Evolutionary conservation across 2,113 vertebrate species (phyloP), one percentile per base, ranked within the genome.

Genomic region (Mugil cephalus): DNA sequence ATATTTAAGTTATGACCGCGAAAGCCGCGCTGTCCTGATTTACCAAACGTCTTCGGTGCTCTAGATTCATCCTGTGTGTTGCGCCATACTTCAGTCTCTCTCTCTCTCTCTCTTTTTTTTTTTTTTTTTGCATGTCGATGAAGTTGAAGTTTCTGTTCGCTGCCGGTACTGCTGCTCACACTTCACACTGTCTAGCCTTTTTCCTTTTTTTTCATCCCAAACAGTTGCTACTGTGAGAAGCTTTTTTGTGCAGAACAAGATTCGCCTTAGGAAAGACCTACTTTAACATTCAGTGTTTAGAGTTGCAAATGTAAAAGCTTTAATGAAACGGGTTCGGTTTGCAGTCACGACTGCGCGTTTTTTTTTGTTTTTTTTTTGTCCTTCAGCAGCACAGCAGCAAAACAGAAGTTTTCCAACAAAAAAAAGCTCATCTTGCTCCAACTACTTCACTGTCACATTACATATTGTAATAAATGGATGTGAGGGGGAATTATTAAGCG

Each of bases 211-310:
- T 30, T 66, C 11, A 46, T 50, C 50, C 36, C 18, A 64, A 66
- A 67, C 52, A 72, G 53, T 74, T 74, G 55, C 61, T 15, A 45
- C 46, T 68, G 72, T 18, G 61, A 69, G 77, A 72, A 64, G 59
- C 46, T 50, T 81, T 54, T 79, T 52, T 64, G 67, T 56, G 48
- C 7, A 8, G 56, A 43, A 73, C 71, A 83, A 72, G 72, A 77
- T 90, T 86, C 73, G 79, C 74, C 78, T 77, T 46, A 77, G 82
- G 84, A 83, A 78, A 86, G 56, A 83, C 73, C 77, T 85, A 80
- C 74, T 86, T n/a, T 86, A 83, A 71, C 70, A 85, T 87, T 82
- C 82, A 50, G 76, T 79, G 67, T 87, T 84, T 80, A 65, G 52
- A 84, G 67, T 73, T 66, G 78, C 55, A 74, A 76, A 75, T 83